Percentiles rank a stretch among this genome's conserved stretches.
These are phyloP conservation scores for Halocynthia aurantium DNA, from an alignment of 23 tunicate genomes.

Conservation along the genomic window DNA sequence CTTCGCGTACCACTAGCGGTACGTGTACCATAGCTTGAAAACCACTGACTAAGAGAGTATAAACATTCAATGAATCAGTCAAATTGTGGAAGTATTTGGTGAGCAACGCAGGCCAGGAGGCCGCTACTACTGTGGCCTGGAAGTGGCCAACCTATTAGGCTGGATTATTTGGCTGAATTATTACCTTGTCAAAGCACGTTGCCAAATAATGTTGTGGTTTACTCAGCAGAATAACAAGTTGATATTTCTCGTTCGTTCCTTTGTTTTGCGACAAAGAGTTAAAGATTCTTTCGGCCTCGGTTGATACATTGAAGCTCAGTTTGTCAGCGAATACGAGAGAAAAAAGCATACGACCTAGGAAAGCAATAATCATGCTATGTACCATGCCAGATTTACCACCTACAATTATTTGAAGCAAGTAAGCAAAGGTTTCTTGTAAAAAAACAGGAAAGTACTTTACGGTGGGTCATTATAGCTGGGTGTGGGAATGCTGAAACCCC, in stretches of 20 bases:
- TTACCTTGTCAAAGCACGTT: constrained; percentile 48
- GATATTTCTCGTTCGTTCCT: constrained; percentile 2
- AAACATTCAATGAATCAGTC: too few relatives aligned
- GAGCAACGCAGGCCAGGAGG: too few relatives aligned
- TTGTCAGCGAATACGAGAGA: constrained; percentile 54
- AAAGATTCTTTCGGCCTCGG: constrained; percentile 22
- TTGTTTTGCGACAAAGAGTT: constrained; percentile 18
- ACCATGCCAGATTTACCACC: neutral
- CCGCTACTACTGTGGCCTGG: neutral
- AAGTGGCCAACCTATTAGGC: neutral
- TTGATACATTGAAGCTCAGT: constrained; percentile 44
- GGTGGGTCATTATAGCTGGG: too few relatives aligned
- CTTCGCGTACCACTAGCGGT: too few relatives aligned
- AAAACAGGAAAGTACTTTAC: too few relatives aligned
- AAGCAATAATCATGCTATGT: neutral
- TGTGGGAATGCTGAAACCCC: neutral
- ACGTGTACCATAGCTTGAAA: too few relatives aligned
- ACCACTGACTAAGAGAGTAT: too few relatives aligned
- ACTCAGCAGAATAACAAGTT: constrained; percentile 41
- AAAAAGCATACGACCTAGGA: constrained; percentile 25
- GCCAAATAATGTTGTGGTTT: constrained; percentile 46
- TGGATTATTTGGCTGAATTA: neutral
- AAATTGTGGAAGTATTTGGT: too few relatives aligned
- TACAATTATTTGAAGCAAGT: too few relatives aligned
- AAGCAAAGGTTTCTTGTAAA: too few relatives aligned